phyloP scores from a whole-genome alignment of 2,888 invertebrate species.

The Tortrix viridana region DNA sequence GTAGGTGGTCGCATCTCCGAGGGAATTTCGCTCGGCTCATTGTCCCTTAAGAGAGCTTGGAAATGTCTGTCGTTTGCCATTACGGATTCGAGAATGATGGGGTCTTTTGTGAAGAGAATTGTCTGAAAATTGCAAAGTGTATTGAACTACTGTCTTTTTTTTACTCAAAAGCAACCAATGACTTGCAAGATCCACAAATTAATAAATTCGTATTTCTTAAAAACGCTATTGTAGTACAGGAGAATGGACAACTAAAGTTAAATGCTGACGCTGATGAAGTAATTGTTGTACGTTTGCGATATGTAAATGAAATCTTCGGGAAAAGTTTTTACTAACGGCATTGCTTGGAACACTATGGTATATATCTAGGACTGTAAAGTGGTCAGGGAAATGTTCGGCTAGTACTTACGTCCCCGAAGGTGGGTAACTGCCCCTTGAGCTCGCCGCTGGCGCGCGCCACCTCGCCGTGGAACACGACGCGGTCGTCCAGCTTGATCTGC shows the following conservation, averaged over 20 bases:
- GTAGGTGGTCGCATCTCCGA: constrained; percentile 85
- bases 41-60: constrained; percentile 71
- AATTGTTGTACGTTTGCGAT: no score
- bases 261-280: no score
- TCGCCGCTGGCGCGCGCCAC: constrained; percentile 91
- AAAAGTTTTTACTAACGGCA: no score
- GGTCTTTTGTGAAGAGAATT: constrained; percentile 92
- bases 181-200: no score
- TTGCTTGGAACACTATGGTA: no score
- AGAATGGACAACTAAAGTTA: no score
- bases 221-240: no score
- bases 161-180: no score
- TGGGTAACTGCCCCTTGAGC: constrained; percentile 87
- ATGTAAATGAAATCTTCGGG: no score
- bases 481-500: constrained; percentile 87
- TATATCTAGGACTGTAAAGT: no score
- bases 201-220: no score
- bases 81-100: constrained; percentile 85
- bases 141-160: not conserved
- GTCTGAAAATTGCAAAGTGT: constrained; percentile 83
- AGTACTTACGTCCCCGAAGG: constrained; percentile 87
- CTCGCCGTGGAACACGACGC: constrained; percentile 90
- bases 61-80: constrained; percentile 72
- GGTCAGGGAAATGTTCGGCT: no score
- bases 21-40: constrained; percentile 58